A percentile compares a stretch with the other conserved stretches of the same genome.
Evolutionary conservation across 2,113 vertebrate species (phyloP).

Genomic region (Uria lomvia): DNA sequence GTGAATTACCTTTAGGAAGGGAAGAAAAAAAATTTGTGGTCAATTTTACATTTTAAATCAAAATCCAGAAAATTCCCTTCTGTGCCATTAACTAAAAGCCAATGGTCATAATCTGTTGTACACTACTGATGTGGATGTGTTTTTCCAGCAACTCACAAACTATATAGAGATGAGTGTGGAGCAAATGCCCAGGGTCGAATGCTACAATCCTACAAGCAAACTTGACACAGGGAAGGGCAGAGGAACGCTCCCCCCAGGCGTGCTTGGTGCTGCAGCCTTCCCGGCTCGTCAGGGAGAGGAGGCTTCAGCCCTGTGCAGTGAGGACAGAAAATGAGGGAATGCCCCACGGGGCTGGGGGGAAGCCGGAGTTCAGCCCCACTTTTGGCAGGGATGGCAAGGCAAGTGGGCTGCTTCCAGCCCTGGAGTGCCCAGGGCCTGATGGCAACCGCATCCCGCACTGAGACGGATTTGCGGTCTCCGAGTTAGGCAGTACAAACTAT

Average conservation of each 20-base stretch:
- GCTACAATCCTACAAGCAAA: neutral
- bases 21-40: neutral
- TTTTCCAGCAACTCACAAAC: neutral
- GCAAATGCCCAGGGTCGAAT: fast-evolving
- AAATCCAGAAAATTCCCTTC: neutral
- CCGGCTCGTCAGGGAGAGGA: fast-evolving
- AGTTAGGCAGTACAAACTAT: neutral
- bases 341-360: neutral
- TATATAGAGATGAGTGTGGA: fast-evolving
- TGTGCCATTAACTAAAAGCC: neutral
- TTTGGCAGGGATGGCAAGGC: neutral
- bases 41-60: neutral
- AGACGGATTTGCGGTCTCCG: fast-evolving
- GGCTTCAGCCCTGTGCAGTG: fast-evolving
- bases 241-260: fast-evolving
- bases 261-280: neutral
- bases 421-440: too few species aligned
- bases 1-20: neutral
- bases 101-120: neutral
- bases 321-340: neutral
- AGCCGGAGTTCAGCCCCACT: neutral
- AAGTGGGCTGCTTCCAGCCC: neutral
- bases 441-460: fast-evolving
- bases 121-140: fast-evolving
- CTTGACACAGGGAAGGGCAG: fast-evolving